Base-by-base conservation (phyloP, 2,888 invertebrate genomes). In the Apocheima hispidaria region DNA sequence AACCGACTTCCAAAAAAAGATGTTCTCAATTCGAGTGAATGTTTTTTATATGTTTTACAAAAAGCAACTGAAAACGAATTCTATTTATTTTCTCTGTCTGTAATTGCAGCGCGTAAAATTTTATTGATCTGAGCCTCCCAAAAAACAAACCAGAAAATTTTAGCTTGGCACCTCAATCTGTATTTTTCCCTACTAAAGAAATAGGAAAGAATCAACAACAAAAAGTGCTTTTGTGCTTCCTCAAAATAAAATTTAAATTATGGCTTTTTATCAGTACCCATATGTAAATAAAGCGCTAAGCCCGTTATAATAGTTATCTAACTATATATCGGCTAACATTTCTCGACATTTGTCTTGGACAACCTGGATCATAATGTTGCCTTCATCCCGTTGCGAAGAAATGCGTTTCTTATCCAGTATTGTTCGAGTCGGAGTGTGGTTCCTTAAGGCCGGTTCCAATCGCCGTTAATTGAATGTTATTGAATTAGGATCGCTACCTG, bases 391-490 rank as follows among this genome's bases (percentile, higher is more conserved):
- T 41, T n/a, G n/a, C 28, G 26, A 26, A 14, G 44, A 28, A 26
- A 44, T 21, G 10, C 2, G 18, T 14, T n/a, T 35, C 54, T 26
- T 26, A 65, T 65, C 65, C 61, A 65, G 65, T 35, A 26, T 44
- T 44, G 23, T 36, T 49, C 40, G 38, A 50, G 6, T 55, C 52
- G 60, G 33, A 30, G 58, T 44, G 62, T 58, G 63, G 66, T 67
- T 74, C 72, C 65, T 51, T 60, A 64, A 70, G 70, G 72, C 79
- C 78, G 74, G 75, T 78, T 74, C 75, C 84, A 86, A 88, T 86
- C 82, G 79, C 78, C 71, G 56, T 79, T 89, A 90, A 90, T 89
- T 88, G 88, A 87, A 88, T 84, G 86, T 90, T 88, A 90, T 90
- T 88, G 86, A 88, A 88, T 88, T 83, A 86, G 86, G 78, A 78